Evolutionary conservation across 2,113 vertebrate species (phyloP), one percentile per base, ranked within the genome.

Genomic region (Cochlearius cochlearius): DNA sequence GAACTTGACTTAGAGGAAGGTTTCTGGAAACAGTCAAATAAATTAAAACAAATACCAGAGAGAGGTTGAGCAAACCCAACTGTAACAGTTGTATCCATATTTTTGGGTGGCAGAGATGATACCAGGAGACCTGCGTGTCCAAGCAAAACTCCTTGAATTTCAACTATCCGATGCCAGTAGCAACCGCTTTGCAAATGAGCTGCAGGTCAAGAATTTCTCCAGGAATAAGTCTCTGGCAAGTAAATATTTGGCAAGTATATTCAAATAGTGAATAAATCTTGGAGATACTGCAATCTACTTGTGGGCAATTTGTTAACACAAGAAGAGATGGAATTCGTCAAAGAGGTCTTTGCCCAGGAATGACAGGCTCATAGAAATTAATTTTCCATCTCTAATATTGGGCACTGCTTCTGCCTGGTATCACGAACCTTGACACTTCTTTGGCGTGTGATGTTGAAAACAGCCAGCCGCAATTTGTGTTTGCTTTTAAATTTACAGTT

Each of bases 221-320:
- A 91, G 68, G 77, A 96, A 93, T 85, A 94, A 69, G 53, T 79
- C 47, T 60, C 59, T 83, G 66, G 77, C 84, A 96, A 92, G 68
- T 95, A 92, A 96, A 90, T 85, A 95, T 94, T 92, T 95, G 63
- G 52, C 74, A 86, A 87, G 84, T 91, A 36, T 73, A 82, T 58
- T 92, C 50, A 91, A 91, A 91, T 45, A 93, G 50, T 30, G 64
- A 88, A 85, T 82, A 88, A 89, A 88, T 92, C 69, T 87, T 68
- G 49, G 38, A 89, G 80, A 82, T 89, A 41, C 52, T 56, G 60
- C 68, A 87, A 81, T 85, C 76, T 89, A 92, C 56, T 88, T 94
- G 77, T 0, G 2, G 77, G 81, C 73, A 88, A 92, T 94, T 90
- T 95, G 62, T 95, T 94, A 92, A 75, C 59, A 79, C 26, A 86